Conservation (phyloP, 2,888 invertebrate genomes). For the Andricus quercusramuli region DNA sequence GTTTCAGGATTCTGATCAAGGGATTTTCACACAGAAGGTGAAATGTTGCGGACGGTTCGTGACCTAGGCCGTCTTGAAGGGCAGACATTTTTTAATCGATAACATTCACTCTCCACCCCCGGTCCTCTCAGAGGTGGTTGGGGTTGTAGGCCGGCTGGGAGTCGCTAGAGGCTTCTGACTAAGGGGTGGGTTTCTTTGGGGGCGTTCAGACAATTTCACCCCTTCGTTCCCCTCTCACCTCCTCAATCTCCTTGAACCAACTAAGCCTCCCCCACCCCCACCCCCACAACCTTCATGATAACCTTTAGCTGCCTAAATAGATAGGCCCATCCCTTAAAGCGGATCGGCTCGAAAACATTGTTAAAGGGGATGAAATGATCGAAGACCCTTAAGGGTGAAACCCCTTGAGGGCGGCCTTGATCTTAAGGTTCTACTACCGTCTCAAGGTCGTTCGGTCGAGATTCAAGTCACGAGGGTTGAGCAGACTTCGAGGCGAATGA, state of each 20-base stretch:
- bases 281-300: conserved; percentile 22
- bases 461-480: conserved; percentile 36
- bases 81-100: conserved; percentile 79
- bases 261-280: neutral
- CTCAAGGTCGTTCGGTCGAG: conserved; percentile 56
- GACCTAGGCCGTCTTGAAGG: conserved; percentile 79
- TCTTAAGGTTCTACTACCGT: conserved; percentile 54
- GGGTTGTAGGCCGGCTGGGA: conserved; percentile 47
- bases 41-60: conserved; percentile 69
- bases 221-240: neutral
- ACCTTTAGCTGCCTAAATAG: conserved; percentile 70
- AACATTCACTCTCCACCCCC: conserved; percentile 66
- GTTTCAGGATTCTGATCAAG: neutral
- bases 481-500: conserved; percentile 12
- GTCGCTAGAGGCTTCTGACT: conserved; percentile 63
- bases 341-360: conserved; percentile 75
- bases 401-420: conserved; percentile 54
- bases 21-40: conserved; percentile 44
- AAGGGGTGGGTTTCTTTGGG: conserved; percentile 55
- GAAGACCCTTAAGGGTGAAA: conserved; percentile 38
- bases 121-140: conserved; percentile 49
- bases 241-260: neutral
- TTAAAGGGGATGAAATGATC: conserved; percentile 73
- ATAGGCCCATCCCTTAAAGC: conserved; percentile 76
- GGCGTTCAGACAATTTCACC: conserved; percentile 56